Evolutionary conservation across 2,113 vertebrate genomes (phyloP), one percentile per base, ranked within the genome.

Genomic region (Butorides virescens): DNA sequence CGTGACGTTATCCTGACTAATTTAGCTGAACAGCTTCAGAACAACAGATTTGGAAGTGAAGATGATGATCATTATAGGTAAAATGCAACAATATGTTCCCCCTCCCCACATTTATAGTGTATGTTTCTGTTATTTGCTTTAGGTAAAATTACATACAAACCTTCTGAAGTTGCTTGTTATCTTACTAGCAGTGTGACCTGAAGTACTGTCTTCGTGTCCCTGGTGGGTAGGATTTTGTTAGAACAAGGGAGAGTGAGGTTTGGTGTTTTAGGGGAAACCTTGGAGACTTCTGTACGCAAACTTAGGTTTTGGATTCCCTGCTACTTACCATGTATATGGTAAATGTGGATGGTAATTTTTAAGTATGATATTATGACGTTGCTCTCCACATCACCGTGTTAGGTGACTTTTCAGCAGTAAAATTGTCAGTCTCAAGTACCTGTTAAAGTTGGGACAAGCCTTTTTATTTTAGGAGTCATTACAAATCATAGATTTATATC

Each of bases 31-130:
- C 99, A 99, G 82, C 99, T 99, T 83, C 99, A 99, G 97, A 99
- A 99, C 98, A 99, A 99, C 96, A 98, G 99, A 92, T 99, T 99
- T 97, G 99, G 99, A 61, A 99, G 99, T 88, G 99, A 99, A 95
- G 99, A 99, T 37, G 99, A 99, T 62, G 99, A 99, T 86, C 99
- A 99, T 95, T 99, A 99, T 96, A 99, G 99, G 99, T 99, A 97
- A 97, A 95, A 58, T 17, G 10, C 21, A 46, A 39, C 25, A 63
- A 18, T 47, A 22, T 22, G 21, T 15, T 61, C 15, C 15, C 26
- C 27, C 17, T 46, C 27, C 32, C 55, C 50, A 29, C 5, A 2
- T 21, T 58, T 53, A 2, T 53, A 7, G 42, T 26, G 14, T 23
- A 2, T 37, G 22, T 56, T 90, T 92, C 36, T 73, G 25, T 90